Evolutionary conservation across 2,797 vertebrate genomes (phyloP), one percentile per base, ranked within the genome.

Genomic region (Gastrophryne carolinensis): DNA sequence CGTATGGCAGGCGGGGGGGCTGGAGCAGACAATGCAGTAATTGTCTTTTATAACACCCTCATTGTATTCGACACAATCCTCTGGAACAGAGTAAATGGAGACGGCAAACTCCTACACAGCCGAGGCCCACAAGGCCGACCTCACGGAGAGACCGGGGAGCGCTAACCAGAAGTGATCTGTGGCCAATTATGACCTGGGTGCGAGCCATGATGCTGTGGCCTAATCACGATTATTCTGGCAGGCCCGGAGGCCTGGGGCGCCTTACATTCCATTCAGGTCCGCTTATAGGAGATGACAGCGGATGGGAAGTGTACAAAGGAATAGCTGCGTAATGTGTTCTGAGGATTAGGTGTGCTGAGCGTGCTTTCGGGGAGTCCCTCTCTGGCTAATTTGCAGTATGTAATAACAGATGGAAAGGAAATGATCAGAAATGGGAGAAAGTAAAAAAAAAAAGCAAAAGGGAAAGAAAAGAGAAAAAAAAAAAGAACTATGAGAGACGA

Each of bases 41-140:
- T 21, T 66, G 63, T 66, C 26, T 10, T 11, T 21, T 24, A 66
- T 66, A 66, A 66, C 47, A 66, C 49, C 29, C 44, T 52, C 63
- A 23, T 66, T 66, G 63, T 66, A 15, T 50, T 66, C 44, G 15
- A 47, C 15, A 52, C 47, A 66, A 50, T 66, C 52, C 50, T 66
- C 63, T 66, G 63, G 47, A 52, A 23, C 63, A 2, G 29, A 50
- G 49, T 52, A 66, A 66, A 52, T 66, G 21, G 63, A 66, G 47
- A 34, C 19, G 24, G 32, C 21, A 49, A 52, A 35, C 47, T 32
- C 63, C 63, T 65, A 30, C 62, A 50, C 44, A 49, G 44, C 41
- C 29, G 29, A 26, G 39, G 41, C 63, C 35, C 26, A 35, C 15
- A 29, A 66, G 32, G 39, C 61, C 13, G 29, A 30, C 17, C 32